A percentile compares a stretch with the other conserved stretches of the same genome.
Evolutionary conservation across 2,113 vertebrate species (phyloP).

Genomic region (Atlantisia rogersi): DNA sequence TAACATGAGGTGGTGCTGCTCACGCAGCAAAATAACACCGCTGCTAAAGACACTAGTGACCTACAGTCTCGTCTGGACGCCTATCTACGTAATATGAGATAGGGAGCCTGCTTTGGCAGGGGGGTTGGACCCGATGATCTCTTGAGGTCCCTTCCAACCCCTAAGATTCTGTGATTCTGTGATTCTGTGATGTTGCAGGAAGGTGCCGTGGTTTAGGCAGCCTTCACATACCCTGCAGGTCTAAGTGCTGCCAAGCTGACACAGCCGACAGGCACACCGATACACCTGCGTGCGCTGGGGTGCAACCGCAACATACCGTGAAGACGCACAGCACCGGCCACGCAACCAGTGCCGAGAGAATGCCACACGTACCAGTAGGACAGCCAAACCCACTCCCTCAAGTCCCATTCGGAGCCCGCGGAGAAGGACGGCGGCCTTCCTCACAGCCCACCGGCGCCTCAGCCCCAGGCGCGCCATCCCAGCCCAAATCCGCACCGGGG

Average conservation of each 20-base stretch:
- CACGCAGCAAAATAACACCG: neutral
- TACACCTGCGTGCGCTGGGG: rapidly evolving
- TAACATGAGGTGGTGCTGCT: neutral
- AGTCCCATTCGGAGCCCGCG: neutral
- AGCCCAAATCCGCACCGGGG: rapidly evolving
- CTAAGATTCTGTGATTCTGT: too few relatives aligned
- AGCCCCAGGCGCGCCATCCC: neutral
- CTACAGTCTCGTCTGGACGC: too few relatives aligned
- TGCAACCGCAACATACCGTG: neutral
- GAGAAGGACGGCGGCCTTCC: too few relatives aligned
- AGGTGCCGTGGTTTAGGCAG: neutral
- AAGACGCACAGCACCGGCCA: neutral
- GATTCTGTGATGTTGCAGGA: neutral
- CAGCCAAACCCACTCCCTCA: neutral
- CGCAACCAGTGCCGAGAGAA: neutral
- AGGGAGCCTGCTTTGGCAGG: too few relatives aligned
- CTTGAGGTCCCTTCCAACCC: too few relatives aligned
- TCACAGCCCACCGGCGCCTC: neutral
- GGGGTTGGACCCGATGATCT: too few relatives aligned
- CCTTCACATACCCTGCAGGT: neutral
- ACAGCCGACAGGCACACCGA: neutral
- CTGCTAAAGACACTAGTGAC: neutral
- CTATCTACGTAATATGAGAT: too few relatives aligned
- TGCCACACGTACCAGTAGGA: too few relatives aligned
- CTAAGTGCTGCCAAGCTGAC: neutral